Evolutionary conservation across 2,888 invertebrate species (phyloP).

Genomic region (Trissonchulus latispiculum): DNA sequence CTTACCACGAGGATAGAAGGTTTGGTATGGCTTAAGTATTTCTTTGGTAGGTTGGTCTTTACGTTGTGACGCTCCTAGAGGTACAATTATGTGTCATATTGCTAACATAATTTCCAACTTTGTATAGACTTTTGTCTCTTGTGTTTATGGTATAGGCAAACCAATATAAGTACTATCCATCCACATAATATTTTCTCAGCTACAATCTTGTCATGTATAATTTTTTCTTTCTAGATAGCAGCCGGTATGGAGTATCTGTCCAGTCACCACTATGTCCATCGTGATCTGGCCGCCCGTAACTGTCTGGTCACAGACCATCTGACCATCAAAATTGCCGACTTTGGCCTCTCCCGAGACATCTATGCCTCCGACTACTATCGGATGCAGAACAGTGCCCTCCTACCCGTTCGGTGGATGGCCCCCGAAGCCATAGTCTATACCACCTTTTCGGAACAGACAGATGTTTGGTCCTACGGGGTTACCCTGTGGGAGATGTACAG

Average conservation of each 20-base stretch:
- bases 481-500: constrained; percentile 98
- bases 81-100: too few species aligned
- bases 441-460: constrained; percentile 91
- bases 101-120: too few species aligned
- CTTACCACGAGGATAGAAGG: too few species aligned
- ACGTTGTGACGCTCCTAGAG: too few species aligned
- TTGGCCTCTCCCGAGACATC: constrained; percentile 83
- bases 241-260: constrained; percentile 57
- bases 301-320: constrained; percentile 88
- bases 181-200: too few species aligned
- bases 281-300: constrained; percentile 89
- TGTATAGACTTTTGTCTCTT: too few species aligned
- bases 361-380: constrained; percentile 79
- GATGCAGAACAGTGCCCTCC: constrained; percentile 58
- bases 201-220: too few species aligned
- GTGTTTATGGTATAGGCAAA: too few species aligned
- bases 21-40: too few species aligned
- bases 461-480: constrained; percentile 97
- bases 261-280: constrained; percentile 85
- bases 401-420: constrained; percentile 98
- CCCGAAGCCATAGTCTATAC: constrained; percentile 94
- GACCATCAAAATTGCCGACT: constrained; percentile 92
- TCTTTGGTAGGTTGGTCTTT: too few species aligned
- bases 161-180: too few species aligned
- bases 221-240: constrained; percentile 71